A percentile compares a stretch with the other conserved stretches of the same genome.
These are phyloP conservation scores for Auanema sp. DNA, from an alignment of 2,888 invertebrate species.

Conservation along the genomic window DNA sequence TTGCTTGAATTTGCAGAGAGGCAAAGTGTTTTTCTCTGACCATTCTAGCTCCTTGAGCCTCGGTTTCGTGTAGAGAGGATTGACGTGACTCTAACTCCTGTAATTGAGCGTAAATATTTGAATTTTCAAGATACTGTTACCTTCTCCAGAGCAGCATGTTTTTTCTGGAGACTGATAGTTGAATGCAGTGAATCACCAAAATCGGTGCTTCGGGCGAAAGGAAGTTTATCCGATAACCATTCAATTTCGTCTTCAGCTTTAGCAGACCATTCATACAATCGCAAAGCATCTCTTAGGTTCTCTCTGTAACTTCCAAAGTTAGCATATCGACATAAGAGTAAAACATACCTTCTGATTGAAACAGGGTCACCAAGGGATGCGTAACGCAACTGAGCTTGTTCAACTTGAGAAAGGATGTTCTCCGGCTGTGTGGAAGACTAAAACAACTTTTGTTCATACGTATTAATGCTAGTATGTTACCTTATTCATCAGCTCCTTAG, in stretches of 20 bases:
- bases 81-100: constrained; percentile 52
- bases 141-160: constrained; percentile 86
- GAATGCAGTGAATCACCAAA: constrained; percentile 76
- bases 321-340: no score
- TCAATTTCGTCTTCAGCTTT: constrained; percentile 89
- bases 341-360: constrained; percentile 25
- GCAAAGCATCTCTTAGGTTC: constrained; percentile 84
- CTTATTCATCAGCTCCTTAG: constrained; percentile 65
- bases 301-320: constrained; percentile 70
- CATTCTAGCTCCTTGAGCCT: constrained; percentile 47
- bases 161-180: constrained; percentile 87
- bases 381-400: constrained; percentile 76
- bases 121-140: constrained; percentile 71
- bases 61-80: constrained; percentile 45
- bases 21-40: constrained; percentile 77
- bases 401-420: constrained; percentile 71
- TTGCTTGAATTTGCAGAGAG: constrained; percentile 74
- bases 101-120: constrained; percentile 3
- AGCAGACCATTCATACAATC: constrained; percentile 84
- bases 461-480: background rate
- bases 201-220: constrained; percentile 87
- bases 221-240: constrained; percentile 88
- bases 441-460: background rate
- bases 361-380: constrained; percentile 68
- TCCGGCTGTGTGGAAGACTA: constrained; percentile 35